phyloP scores from a whole-genome alignment of 2,113 vertebrate genomes.

The Apteryx owenii region DNA sequence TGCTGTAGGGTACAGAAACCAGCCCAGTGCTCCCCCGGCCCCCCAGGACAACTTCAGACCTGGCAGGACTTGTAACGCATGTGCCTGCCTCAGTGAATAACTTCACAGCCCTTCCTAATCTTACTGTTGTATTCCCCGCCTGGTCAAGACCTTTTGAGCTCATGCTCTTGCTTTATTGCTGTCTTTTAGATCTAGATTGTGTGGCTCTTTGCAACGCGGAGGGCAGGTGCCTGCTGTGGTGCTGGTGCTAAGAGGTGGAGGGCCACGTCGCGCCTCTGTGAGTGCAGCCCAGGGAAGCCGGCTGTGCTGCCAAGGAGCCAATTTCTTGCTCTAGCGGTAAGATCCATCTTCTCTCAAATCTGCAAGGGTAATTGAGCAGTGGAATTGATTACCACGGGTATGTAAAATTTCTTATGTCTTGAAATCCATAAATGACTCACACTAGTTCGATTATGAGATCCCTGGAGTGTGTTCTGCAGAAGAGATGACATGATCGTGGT shows the following conservation, averaged over 20 bases:
- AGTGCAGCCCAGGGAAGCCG: background rate
- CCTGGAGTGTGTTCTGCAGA: background rate
- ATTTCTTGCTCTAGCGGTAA: background rate
- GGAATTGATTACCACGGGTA: constrained; percentile 19
- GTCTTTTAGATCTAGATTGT: background rate
- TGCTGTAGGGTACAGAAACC: background rate
- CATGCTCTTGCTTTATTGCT: background rate
- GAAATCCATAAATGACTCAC: background rate
- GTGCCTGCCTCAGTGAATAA: background rate
- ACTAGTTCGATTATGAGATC: background rate
- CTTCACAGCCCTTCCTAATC: background rate
- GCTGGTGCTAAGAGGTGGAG: background rate
- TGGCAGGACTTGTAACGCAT: background rate
- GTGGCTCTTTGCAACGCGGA: background rate
- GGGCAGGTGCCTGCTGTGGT: background rate
- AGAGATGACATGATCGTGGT: no score
- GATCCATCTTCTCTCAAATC: background rate
- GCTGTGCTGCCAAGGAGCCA: background rate
- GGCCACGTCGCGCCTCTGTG: accelerated
- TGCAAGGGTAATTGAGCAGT: background rate
- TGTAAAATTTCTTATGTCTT: background rate
- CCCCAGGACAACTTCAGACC: no score
- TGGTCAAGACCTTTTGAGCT: background rate
- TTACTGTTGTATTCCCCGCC: background rate
- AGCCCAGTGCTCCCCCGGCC: no score